phyloP scores from a whole-genome alignment of 2,888 invertebrate genomes.

The Endomychus coccineus region DNA sequence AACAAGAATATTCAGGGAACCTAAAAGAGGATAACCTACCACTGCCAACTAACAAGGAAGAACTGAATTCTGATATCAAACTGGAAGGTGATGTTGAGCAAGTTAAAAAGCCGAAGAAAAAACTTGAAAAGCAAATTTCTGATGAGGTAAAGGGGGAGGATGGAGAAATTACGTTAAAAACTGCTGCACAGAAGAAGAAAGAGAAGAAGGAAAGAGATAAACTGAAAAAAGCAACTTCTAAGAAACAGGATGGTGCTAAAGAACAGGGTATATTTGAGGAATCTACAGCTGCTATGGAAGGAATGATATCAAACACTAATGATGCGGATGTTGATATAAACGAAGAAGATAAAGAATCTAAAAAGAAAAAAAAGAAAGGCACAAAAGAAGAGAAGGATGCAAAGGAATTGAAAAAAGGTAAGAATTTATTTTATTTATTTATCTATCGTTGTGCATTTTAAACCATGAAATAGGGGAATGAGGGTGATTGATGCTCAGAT shows the following conservation, averaged over 20 bases:
- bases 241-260: constrained; percentile 39
- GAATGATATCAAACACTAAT: constrained; percentile 45
- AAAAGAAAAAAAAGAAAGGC: constrained; percentile 33
- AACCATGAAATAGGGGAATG: no score
- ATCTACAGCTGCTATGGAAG: no score
- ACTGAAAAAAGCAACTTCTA: constrained; percentile 64
- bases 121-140: constrained; percentile 21
- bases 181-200: constrained; percentile 82
- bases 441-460: no score
- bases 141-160: constrained; percentile 42
- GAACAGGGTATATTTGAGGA: no score
- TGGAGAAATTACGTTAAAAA: constrained; percentile 59
- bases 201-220: constrained; percentile 80
- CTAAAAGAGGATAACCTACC: constrained; percentile 49
- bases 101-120: constrained; percentile 22
- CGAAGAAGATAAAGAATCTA: constrained; percentile 42
- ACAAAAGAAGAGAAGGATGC: constrained; percentile 33
- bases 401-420: constrained; percentile 49
- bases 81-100: constrained; percentile 30
- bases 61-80: constrained; percentile 32
- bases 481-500: no score
- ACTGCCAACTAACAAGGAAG: constrained; percentile 21
- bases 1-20: constrained; percentile 68
- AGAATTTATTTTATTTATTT: no score
- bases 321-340: constrained; percentile 27